Percentiles rank a stretch among this genome's conserved stretches.
Conservation (phyloP, 2,797 vertebrate genomes). For the Crax fasciolata region DNA sequence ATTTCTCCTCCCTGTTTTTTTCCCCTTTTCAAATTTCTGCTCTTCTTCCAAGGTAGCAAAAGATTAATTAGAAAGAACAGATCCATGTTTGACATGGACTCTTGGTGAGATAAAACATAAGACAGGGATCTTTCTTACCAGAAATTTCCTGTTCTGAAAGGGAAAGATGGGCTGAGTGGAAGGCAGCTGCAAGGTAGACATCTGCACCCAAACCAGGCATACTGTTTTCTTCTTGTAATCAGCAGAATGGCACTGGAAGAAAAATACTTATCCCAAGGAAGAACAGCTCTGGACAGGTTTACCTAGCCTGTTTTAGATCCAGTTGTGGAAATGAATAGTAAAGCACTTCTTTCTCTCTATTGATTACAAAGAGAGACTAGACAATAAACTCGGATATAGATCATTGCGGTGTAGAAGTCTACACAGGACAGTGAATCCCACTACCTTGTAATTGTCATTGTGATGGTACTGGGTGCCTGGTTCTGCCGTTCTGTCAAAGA, state of each 20-base stretch:
- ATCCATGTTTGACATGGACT: background rate
- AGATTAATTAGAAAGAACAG: background rate
- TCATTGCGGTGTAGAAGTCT: background rate
- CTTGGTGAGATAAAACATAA: background rate
- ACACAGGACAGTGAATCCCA: accelerated
- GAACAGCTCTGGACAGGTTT: background rate
- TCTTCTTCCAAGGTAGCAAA: background rate
- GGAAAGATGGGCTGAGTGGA: background rate
- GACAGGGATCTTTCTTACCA: background rate
- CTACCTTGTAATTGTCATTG: background rate
- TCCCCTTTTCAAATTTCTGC: background rate
- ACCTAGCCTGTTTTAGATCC: background rate
- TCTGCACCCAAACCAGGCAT: background rate
- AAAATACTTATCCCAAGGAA: background rate
- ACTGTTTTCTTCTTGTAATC: background rate
- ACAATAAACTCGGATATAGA: background rate
- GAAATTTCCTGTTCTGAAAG: background rate
- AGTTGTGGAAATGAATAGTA: background rate
- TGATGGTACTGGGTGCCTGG: background rate
- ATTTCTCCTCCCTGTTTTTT: background rate
- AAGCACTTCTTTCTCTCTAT: background rate
- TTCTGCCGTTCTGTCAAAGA: background rate
- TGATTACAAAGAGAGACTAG: background rate
- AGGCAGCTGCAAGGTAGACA: background rate
- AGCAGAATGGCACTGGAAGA: background rate